Conservation (phyloP, 2,113 vertebrate species). For the Saguinus imperator region DNA sequence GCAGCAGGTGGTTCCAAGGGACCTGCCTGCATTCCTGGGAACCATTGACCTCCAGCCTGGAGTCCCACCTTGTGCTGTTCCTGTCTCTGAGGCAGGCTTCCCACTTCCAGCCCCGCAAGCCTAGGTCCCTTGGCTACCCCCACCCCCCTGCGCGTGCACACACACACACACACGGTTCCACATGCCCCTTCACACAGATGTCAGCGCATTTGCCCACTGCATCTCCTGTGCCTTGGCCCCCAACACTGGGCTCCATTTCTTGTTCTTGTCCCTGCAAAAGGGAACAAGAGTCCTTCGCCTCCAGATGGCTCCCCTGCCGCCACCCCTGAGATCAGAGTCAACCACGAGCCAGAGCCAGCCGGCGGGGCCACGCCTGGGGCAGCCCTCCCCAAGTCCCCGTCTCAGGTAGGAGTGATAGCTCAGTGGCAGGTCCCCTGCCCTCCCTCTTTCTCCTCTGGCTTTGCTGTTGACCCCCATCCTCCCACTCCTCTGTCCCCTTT, state of each 20-base stretch:
- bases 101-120: too few relatives aligned
- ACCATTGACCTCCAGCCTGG: background rate
- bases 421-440: background rate
- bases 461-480: background rate
- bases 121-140: background rate
- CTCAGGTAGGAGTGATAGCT: slow-evolving; percentile 88
- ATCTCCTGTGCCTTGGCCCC: fast-evolving
- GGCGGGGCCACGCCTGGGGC: slow-evolving; percentile 85
- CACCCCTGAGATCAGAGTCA: slow-evolving; percentile 87
- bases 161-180: background rate
- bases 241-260: background rate
- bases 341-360: slow-evolving; percentile 89
- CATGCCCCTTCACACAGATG: fast-evolving
- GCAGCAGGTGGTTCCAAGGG: fast-evolving
- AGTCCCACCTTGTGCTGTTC: fast-evolving
- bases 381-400: slow-evolving; percentile 95
- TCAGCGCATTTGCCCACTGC: fast-evolving
- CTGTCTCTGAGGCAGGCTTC: background rate
- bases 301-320: slow-evolving; percentile 85
- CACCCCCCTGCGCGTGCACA: fast-evolving
- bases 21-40: background rate
- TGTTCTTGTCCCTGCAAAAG: slow-evolving; percentile 81
- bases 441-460: slow-evolving; percentile 12
- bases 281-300: slow-evolving; percentile 86
- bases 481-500: background rate